These are phyloP conservation scores for Liodrosophila aerea DNA, from an alignment of 2,888 invertebrate species.

Conservation along the genomic window DNA sequence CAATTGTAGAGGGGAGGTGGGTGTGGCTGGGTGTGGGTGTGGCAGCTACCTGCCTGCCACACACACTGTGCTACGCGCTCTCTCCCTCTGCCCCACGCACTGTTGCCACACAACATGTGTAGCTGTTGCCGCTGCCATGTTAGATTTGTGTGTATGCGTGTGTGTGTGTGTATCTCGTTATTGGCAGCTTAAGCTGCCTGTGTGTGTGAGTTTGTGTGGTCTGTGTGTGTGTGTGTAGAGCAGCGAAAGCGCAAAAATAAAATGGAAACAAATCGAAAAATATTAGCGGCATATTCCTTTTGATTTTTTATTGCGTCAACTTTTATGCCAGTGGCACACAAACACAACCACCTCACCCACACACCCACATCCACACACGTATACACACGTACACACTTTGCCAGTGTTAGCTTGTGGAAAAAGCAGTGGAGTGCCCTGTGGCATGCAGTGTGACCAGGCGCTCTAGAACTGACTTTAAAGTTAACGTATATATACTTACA, in stretches of 20 bases:
- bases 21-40: neutral
- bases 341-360: constrained; percentile 4
- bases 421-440: no score
- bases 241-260: constrained; percentile 35
- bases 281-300: constrained; percentile 67
- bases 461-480: no score
- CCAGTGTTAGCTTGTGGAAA: no score
- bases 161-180: constrained; percentile 14
- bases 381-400: no score
- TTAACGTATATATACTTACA: no score
- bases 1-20: constrained; percentile 37
- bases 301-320: constrained; percentile 66
- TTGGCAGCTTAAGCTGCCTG: constrained; percentile 35
- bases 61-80: no score
- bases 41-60: no score
- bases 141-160: constrained; percentile 9
- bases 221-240: constrained; percentile 31
- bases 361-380: no score
- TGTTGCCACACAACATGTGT: neutral
- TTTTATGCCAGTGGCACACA: constrained; percentile 21
- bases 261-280: constrained; percentile 64
- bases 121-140: neutral
- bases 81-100: no score
- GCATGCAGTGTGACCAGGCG: no score
- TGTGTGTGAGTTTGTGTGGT: constrained; percentile 21